Percentiles rank a stretch among this genome's conserved stretches.
Evolutionary conservation across 1,140 invertebrate genomes (phyloP).

Genomic region (Drosophila pachea): DNA sequence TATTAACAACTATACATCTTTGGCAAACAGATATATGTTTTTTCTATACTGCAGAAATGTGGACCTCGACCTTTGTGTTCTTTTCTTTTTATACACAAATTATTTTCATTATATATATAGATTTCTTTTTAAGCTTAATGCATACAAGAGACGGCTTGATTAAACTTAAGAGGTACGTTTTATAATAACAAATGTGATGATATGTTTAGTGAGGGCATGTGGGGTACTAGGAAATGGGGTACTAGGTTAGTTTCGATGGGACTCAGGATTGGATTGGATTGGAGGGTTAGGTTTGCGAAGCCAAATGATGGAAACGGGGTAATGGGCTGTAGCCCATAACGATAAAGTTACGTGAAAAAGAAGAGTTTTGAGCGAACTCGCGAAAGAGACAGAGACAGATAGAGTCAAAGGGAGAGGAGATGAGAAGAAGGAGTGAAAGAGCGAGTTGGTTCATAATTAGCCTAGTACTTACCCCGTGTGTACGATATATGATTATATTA

Average conservation of each 20-base stretch:
- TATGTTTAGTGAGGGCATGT: not conserved
- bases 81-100: conserved; percentile 71
- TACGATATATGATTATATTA: conserved; percentile 49
- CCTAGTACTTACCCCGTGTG: conserved; percentile 71
- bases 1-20: conserved; percentile 76
- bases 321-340: not conserved
- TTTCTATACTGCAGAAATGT: conserved; percentile 76
- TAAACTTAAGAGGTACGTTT: conserved; percentile 52
- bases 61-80: conserved; percentile 78
- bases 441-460: conserved; percentile 54
- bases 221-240: conserved; percentile 22
- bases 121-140: conserved; percentile 71
- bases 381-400: not conserved
- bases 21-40: conserved; percentile 75
- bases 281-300: not conserved
- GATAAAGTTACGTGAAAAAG: not conserved
- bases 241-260: conserved; percentile 2
- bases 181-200: conserved; percentile 38
- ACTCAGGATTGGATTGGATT: not conserved
- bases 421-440: conserved; percentile 2
- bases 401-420: not conserved
- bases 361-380: not conserved
- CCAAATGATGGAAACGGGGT: too few relatives aligned
- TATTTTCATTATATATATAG: conserved; percentile 51
- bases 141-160: conserved; percentile 78